phyloP scores from a whole-genome alignment of 1,140 invertebrate genomes.

The Branchinecta lynchi region DNA sequence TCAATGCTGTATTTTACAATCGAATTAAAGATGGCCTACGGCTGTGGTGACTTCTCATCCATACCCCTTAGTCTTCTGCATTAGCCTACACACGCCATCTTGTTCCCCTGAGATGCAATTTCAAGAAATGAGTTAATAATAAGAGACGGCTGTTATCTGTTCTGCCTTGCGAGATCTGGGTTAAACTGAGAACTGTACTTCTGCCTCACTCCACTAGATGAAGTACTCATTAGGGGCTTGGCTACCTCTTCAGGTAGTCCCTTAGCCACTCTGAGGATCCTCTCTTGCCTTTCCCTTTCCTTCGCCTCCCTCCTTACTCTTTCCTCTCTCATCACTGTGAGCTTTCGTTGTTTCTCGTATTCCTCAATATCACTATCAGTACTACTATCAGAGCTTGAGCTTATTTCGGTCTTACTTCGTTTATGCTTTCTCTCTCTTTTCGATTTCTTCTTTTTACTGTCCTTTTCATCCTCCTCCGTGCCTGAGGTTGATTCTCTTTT shows the following conservation, averaged over 20 bases:
- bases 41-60: no score
- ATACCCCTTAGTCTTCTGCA: no score
- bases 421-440: conserved; percentile 46
- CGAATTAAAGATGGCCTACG: no score
- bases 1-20: no score
- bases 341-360: not conserved
- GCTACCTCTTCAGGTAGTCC: not conserved
- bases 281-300: conserved; percentile 16
- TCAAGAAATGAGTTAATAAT: no score
- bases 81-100: no score
- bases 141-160: conserved; percentile 27
- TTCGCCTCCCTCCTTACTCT: conserved; percentile 24
- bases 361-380: not conserved
- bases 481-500: conserved; percentile 30
- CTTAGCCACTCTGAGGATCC: not conserved
- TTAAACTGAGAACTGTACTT: conserved; percentile 89
- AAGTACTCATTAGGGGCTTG: conserved; percentile 20
- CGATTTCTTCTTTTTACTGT: conserved; percentile 54
- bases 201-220: conserved; percentile 35
- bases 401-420: conserved; percentile 32
- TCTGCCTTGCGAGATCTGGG: conserved; percentile 67
- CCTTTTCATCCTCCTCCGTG: conserved; percentile 28
- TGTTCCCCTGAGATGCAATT: no score
- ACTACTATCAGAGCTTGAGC: conserved; percentile 15
- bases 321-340: conserved; percentile 21